Conservation (phyloP, 2,888 invertebrate species). For the Esperia sulphurella region DNA sequence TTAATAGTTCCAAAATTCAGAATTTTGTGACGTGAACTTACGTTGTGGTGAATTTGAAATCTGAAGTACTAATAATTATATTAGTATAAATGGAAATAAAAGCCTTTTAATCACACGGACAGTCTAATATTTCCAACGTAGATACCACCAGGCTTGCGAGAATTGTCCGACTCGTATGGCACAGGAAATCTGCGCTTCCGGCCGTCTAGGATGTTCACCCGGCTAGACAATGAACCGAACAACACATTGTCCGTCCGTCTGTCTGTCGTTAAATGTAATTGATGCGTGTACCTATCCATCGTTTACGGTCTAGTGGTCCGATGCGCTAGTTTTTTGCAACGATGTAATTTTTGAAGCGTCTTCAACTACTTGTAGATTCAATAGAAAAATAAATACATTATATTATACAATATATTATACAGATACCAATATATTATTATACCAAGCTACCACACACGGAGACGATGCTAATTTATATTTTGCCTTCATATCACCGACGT, state of each 20-base stretch:
- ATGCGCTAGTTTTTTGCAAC: constrained; percentile 27
- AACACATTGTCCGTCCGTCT: constrained; percentile 51
- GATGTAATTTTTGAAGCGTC: constrained; percentile 17
- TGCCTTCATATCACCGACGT: no score
- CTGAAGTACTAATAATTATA: no score
- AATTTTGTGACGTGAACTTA: no score
- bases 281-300: constrained; percentile 45
- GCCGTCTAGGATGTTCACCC: constrained; percentile 69
- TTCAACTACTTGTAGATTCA: constrained; percentile 7
- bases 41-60: no score
- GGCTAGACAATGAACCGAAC: constrained; percentile 65
- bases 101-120: no score
- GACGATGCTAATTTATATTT: no score
- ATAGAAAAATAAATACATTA: background rate
- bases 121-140: background rate
- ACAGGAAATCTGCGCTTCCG: constrained; percentile 75
- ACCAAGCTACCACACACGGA: no score
- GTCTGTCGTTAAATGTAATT: constrained; percentile 43
- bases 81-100: no score
- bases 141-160: constrained; percentile 9
- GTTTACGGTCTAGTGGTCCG: constrained; percentile 57
- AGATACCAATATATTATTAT: no score
- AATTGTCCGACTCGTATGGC: constrained; percentile 36
- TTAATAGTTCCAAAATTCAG: no score
- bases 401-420: background rate